Base-by-base conservation (phyloP, 35 echinoderm and acorn worm genomes). In the Apostichopus parvimensis region DNA sequence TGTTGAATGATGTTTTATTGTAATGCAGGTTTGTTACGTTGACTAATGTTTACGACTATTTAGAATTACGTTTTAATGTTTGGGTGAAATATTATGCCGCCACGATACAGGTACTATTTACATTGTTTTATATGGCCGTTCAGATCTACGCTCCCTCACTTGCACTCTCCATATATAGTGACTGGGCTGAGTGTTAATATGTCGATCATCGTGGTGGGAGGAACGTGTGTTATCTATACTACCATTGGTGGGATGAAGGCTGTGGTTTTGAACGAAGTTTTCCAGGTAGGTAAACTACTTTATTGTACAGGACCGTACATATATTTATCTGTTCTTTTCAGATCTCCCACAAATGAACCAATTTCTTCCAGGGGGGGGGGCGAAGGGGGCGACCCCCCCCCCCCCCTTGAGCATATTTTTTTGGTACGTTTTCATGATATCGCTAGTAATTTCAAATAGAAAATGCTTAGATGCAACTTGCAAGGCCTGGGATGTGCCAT, bases 61-160 rank as follows among this genome's bases (percentile, higher is more conserved):
- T 84, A 15, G 81, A 58, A 58, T 15, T 84, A 52, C 53, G 81
- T 5, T 84, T 84, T 58, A 24, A 60, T 24, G 58, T 21, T n/a
- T 58, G 56, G 81, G 81, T 84, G 6, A 84, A 84, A 24, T 84
- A 84, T 17, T 84, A 84, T 18, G 81, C 81, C 18, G 54, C 14
- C 1, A 54, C 52, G 28, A 55, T 84, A 17, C 81, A 84, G 53
- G 81, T 84, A 9, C 20, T 84, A 52, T 84, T 58, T 59, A 59
- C 81, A 5, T 59, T 84, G 81, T 84, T 84, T 84, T 23, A 21
- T 7, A 84, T 84, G 81, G 55, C 54, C 4, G 81, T 84, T 8
- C 55, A 84, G n/a, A 15, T 84, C 53, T 84, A 84, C 14, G 54
- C 57, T 6, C 54, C 81, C 12, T 84, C 81, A 20, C 53, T 84